Percentiles rank a stretch among this genome's conserved stretches.
phyloP scores from a whole-genome alignment of 2,797 vertebrate genomes.

The Dromococcyx pavoninus region DNA sequence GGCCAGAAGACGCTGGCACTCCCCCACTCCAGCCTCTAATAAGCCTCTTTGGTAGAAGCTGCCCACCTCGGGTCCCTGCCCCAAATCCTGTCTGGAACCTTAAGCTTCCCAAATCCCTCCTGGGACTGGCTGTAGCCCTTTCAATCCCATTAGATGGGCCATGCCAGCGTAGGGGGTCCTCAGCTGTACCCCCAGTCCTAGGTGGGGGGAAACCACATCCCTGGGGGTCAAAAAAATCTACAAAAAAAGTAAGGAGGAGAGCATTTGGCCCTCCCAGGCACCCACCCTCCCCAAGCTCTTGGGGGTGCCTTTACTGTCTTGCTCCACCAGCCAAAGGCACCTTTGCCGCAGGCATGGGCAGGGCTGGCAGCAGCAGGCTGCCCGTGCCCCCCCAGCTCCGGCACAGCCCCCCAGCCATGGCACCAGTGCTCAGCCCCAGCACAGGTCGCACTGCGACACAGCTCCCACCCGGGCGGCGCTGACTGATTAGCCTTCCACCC shows the following conservation, averaged over 20 bases:
- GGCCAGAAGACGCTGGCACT: neutral
- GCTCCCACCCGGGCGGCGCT: neutral
- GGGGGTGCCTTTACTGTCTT: neutral
- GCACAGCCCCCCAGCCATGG: neutral
- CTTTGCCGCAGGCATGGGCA: neutral
- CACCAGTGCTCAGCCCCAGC: rapidly evolving
- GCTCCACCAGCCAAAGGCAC: neutral
- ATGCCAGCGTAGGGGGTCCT: neutral
- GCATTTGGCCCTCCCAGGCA: no score
- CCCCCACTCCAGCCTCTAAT: constrained; percentile 11
- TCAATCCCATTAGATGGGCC: constrained; percentile 45
- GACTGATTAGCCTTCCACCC: constrained; percentile 40
- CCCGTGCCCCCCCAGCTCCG: neutral
- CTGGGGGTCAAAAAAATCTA: neutral
- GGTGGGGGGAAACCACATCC: rapidly evolving
- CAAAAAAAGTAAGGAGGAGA: rapidly evolving
- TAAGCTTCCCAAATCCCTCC: constrained; percentile 64
- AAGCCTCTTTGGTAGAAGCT: constrained; percentile 58
- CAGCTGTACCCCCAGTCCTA: neutral
- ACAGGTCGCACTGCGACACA: constrained; percentile 57
- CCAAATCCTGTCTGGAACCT: constrained; percentile 66
- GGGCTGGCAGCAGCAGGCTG: neutral
- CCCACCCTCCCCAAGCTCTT: neutral
- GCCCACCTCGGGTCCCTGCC: constrained; percentile 9
- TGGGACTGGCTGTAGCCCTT: neutral